Conservation (phyloP, 2,888 invertebrate species). For the Adelognathus sp. region DNA sequence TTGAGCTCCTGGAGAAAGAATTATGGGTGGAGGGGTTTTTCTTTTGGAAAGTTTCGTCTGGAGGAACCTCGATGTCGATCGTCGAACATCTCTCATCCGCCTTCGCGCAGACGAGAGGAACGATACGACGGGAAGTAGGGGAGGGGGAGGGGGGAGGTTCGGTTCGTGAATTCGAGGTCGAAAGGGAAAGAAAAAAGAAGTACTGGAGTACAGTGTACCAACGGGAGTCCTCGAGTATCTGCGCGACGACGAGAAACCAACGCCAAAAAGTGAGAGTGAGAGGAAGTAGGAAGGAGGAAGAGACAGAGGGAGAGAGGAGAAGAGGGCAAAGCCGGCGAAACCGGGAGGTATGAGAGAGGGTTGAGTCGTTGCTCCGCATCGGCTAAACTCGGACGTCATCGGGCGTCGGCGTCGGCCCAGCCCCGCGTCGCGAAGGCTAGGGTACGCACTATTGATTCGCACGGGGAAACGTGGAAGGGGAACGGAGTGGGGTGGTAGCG, state of each 20-base stretch:
- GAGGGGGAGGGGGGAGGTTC: too few species aligned
- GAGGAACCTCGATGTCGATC: slow-evolving; percentile 72
- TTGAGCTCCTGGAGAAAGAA: slow-evolving; percentile 3
- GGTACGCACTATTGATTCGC: slow-evolving; percentile 80
- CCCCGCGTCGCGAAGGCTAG: slow-evolving; percentile 58
- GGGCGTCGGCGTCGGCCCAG: slow-evolving; percentile 69
- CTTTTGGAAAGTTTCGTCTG: slow-evolving; percentile 49
- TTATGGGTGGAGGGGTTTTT: background rate
- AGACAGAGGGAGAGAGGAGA: slow-evolving; percentile 24
- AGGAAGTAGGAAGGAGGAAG: slow-evolving; percentile 4
- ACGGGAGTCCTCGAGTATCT: slow-evolving; percentile 45
- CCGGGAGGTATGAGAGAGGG: background rate
- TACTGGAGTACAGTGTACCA: slow-evolving; percentile 13
- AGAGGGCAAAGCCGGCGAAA: slow-evolving; percentile 10
- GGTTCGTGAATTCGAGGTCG: slow-evolving; percentile 18
- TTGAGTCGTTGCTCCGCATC: slow-evolving; percentile 59
- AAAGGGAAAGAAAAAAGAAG: slow-evolving; percentile 10
- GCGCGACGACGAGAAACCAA: slow-evolving; percentile 33
- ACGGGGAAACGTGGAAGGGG: slow-evolving; percentile 69
- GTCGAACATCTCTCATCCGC: slow-evolving; percentile 59
- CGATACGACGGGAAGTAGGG: slow-evolving; percentile 10
- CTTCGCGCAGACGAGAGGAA: slow-evolving; percentile 27
- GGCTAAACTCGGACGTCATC: slow-evolving; percentile 71
- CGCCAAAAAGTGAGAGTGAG: slow-evolving; percentile 1
- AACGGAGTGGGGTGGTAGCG: slow-evolving; percentile 39